Evolutionary conservation across 1,140 invertebrate species (phyloP), one percentile per base, ranked within the genome.

Genomic region (Papilio machaon): DNA sequence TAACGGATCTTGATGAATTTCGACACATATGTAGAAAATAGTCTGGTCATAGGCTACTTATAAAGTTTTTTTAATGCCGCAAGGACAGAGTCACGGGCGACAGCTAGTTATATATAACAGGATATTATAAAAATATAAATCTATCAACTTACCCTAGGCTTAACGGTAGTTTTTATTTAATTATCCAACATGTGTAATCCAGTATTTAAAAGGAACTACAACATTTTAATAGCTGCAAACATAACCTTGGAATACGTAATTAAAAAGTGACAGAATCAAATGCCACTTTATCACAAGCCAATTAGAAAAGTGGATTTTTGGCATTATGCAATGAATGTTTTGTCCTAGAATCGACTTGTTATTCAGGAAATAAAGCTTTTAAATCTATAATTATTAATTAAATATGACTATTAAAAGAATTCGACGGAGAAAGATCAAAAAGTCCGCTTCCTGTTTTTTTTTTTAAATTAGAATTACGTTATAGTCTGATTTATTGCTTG

Each of bases 201-300:
- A 81, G 81, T 80, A 82, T 82, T 80, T 82, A 88, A 87, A 46
- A 89, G 86, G 82, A 84, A 82, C 83, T 83, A 30, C 23, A 87
- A 81, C 82, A 85, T 87, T 85, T 88, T 82, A 86, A 85, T 81
- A 76, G 84, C 84, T 80, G 82, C 86, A 82, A 64, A 76, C 83
- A 64, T 83, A 83, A 82, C 88, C 88, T 90, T 88, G 86, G 80
- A 79, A 79, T 83, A 54, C 35, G 76, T 86, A 88, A 88, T 90
- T 88, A 86, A 90, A 88, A 86, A 85, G 83, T 85, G 85, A 77
- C 80, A 58, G 64, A 81, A 82, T 85, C 82, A 82, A 84, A 82
- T 47, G 74, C 74, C 74, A 76, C n/a, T 52, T 52, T 15, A 52
- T 47, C 19, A 10, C 23, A 35, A 70, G 64, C 19, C 11, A 11